A percentile compares a stretch with the other conserved stretches of the same genome.
These are phyloP conservation scores for Carterocephalus palaemon DNA, from an alignment of 2,888 invertebrate genomes.

Conservation along the genomic window DNA sequence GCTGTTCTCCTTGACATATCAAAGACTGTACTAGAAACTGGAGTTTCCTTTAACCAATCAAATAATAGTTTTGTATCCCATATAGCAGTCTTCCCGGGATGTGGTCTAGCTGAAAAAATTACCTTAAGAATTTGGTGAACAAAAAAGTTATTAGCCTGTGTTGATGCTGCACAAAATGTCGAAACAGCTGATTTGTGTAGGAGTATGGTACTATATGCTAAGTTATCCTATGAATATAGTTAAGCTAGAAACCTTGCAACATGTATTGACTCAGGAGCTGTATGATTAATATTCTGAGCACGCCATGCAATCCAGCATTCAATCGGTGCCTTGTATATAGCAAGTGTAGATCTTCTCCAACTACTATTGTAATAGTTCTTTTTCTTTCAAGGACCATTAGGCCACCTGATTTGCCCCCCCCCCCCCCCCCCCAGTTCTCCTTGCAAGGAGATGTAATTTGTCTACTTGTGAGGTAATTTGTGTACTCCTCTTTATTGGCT, in stretches of 20 bases:
- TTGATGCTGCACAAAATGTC: constrained; percentile 19
- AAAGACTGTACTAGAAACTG: too few relatives aligned
- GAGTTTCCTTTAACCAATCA: too few relatives aligned
- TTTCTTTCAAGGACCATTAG: constrained; percentile 20
- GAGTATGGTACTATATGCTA: constrained; percentile 24
- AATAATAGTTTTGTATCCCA: constrained; percentile 23
- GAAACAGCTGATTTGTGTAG: constrained; percentile 26
- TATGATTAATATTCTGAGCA: background rate
- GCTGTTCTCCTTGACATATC: constrained; percentile 14
- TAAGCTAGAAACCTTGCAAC: constrained; percentile 19
- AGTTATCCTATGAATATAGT: constrained; percentile 11
- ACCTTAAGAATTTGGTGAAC: constrained; percentile 19
- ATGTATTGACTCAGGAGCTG: constrained; percentile 8
- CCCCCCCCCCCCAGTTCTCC: constrained; percentile 31
- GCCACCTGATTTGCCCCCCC: constrained; percentile 24
- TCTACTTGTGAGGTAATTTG: constrained; percentile 25
- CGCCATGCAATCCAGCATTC: constrained; percentile 24
- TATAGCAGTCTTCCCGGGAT: background rate
- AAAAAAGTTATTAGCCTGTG: constrained; percentile 9
- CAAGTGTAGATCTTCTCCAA: constrained; percentile 25
- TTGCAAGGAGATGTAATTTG: constrained; percentile 17
- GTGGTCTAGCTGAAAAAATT: constrained; percentile 12
- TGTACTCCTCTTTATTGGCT: constrained; percentile 8
- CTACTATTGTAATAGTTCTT: constrained; percentile 18
- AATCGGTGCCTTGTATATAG: constrained; percentile 12